Percentiles rank a stretch among this genome's conserved stretches.
phyloP scores from a whole-genome alignment of 2,888 invertebrate genomes.

The Matsumyia berberina region DNA sequence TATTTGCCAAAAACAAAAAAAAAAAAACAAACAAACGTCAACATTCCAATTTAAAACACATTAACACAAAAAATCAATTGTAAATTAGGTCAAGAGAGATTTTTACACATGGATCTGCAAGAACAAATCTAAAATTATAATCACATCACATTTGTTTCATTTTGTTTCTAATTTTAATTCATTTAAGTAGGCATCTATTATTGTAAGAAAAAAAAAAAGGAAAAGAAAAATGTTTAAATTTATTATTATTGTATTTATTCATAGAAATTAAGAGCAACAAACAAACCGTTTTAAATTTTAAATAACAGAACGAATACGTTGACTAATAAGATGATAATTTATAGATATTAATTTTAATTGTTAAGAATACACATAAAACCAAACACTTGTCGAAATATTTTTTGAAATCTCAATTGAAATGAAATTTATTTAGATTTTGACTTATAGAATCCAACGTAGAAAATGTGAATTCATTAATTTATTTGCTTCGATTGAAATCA shows the following conservation, averaged over 20 bases:
- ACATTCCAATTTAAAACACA: constrained; percentile 70
- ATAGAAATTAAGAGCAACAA: constrained; percentile 33
- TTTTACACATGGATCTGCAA: constrained; percentile 81
- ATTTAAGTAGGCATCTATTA: constrained; percentile 56
- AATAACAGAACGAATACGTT: constrained; percentile 23
- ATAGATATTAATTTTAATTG: constrained; percentile 29
- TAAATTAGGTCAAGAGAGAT: constrained; percentile 81
- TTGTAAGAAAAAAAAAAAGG: constrained; percentile 33
- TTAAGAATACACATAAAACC: constrained; percentile 11
- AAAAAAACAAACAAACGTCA: constrained; percentile 74
- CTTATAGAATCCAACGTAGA: not conserved
- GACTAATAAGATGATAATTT: constrained; percentile 49
- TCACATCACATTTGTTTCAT: constrained; percentile 15
- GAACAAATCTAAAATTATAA: constrained; percentile 64
- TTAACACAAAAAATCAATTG: constrained; percentile 28
- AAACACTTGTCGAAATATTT: constrained; percentile 2
- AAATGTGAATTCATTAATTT: not conserved
- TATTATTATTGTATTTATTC: constrained; percentile 67
- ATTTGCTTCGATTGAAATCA: constrained; percentile 32
- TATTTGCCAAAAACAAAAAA: constrained; percentile 34
- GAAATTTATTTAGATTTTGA: constrained; percentile 2
- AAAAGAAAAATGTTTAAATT: constrained; percentile 46
- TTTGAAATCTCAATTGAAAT: constrained; percentile 44
- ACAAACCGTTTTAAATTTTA: constrained; percentile 5
- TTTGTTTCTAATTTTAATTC: constrained; percentile 45